Evolutionary conservation across 2,797 vertebrate genomes (phyloP), one percentile per base, ranked within the genome.

Genomic region (Syngnathus acus): DNA sequence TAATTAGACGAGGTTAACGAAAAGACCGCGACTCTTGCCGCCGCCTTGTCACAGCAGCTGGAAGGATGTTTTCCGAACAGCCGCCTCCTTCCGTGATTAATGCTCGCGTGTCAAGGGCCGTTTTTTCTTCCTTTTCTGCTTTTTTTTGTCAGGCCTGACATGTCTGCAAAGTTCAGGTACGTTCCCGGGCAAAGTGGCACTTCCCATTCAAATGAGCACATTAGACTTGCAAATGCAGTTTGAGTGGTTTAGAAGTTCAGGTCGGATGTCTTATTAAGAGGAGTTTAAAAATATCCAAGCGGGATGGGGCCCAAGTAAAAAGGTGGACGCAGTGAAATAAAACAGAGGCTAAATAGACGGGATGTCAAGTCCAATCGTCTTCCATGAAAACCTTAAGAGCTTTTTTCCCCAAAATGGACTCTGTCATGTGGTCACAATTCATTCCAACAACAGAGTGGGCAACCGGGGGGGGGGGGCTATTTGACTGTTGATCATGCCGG

Each of bases 201-300:
- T 91, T 92, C 32, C 54, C 87, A 91, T 92, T 94, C 90, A 94
- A 93, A 92, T 93, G 88, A 89, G 90, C 71, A 68, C 72, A 92
- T 94, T 92, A 91, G 89, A 92, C 90, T 92, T 92, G 92, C 90
- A 93, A 92, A 92, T 94, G 84, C 84, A 88, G 92, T 85, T 32
- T 82, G 89, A 62, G 60, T 88, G 86, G 86, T 87, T 91, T 85
- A 89, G 85, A 62, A 62, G 59, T 23, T 42, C 39, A 43, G 60
- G 19, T 14, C 39, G 21, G 82, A 76, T 69, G 81, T 88, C 85
- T 88, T 81, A 84, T 82, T 83, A 75, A 45, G 70, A 68, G 68
- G 67, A 14, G 67, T 71, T 82, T 65, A 82, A 79, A 83, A 72
- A 70, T 67, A 65, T 69, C 65, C 23, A 50, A 51, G 54, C 16